These are phyloP conservation scores for Cotesia vestalis DNA, from an alignment of 1,140 invertebrate genomes.

Conservation along the genomic window DNA sequence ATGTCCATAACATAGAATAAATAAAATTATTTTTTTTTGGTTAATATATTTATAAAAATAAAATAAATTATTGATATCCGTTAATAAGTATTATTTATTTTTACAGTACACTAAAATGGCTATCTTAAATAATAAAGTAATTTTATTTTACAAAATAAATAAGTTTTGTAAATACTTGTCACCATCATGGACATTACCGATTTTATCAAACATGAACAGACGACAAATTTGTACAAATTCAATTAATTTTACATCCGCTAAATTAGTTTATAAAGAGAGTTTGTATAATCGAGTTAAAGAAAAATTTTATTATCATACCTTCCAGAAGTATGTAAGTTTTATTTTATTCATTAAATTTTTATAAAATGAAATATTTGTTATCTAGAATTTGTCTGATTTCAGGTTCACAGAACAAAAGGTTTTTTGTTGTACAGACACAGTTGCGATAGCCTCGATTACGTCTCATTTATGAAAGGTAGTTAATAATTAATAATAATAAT, in stretches of 20 bases:
- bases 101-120: no score
- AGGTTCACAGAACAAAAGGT: slow-evolving; percentile 41
- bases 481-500: no score
- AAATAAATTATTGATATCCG: no score
- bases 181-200: not conserved
- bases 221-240: not conserved
- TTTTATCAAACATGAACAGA: no score
- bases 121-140: no score
- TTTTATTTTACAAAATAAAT: no score
- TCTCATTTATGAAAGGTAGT: slow-evolving; percentile 37
- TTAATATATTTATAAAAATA: no score
- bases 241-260: no score
- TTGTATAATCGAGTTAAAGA: not conserved
- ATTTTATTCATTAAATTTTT: not conserved
- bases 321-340: slow-evolving; percentile 25
- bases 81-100: no score
- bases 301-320: not conserved
- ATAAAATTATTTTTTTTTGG: no score
- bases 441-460: slow-evolving; percentile 44
- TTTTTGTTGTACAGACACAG: slow-evolving; percentile 43
- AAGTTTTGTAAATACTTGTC: no score
- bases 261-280: not conserved
- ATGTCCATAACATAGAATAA: no score
- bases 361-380: not conserved
- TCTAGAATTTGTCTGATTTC: slow-evolving; percentile 21